A percentile compares a stretch with the other conserved stretches of the same genome.
Evolutionary conservation across 2,113 vertebrate genomes (phyloP).

Genomic region (Silurus meridionalis): DNA sequence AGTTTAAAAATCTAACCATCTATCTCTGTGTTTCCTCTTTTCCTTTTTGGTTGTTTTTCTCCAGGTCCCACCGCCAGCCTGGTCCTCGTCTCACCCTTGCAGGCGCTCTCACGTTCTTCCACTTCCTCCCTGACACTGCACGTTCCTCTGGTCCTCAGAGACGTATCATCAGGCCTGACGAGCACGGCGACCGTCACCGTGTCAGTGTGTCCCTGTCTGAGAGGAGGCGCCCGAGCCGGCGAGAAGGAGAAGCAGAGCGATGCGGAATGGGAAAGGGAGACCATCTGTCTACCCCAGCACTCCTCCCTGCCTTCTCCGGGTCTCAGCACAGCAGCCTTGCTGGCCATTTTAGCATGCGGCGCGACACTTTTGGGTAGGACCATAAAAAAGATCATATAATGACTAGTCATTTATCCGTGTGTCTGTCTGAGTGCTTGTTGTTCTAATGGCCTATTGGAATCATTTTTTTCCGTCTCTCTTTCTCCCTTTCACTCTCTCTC

Average conservation of each 20-base stretch:
- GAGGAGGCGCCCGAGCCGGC: conserved; percentile 73
- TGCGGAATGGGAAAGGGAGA: conserved; percentile 71
- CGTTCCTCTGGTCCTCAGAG: conserved; percentile 81
- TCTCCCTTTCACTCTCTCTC: neutral
- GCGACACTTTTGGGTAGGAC: conserved; percentile 83
- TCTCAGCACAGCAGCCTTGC: conserved; percentile 84
- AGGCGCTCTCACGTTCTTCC: conserved; percentile 61
- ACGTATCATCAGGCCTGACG: conserved; percentile 79
- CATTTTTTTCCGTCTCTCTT: neutral
- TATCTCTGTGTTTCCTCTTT: conserved; percentile 26
- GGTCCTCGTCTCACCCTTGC: conserved; percentile 71
- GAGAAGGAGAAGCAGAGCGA: conserved; percentile 67
- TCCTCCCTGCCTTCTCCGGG: conserved; percentile 78
- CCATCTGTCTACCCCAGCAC: conserved; percentile 75
- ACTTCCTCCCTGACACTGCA: conserved; percentile 72
- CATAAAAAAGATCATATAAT: conserved; percentile 4
- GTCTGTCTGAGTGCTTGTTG: conserved; percentile 10
- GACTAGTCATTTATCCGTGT: conserved; percentile 6
- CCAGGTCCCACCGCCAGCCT: conserved; percentile 75
- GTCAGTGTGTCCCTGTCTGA: conserved; percentile 83
- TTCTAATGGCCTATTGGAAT: conserved; percentile 40
- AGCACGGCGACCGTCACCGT: conserved; percentile 84
- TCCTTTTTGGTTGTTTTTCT: neutral
- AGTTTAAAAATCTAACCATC: neutral
- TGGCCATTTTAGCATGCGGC: conserved; percentile 85